Conservation (phyloP, 1,140 invertebrate genomes). For the Cyclargus thomasi region DNA sequence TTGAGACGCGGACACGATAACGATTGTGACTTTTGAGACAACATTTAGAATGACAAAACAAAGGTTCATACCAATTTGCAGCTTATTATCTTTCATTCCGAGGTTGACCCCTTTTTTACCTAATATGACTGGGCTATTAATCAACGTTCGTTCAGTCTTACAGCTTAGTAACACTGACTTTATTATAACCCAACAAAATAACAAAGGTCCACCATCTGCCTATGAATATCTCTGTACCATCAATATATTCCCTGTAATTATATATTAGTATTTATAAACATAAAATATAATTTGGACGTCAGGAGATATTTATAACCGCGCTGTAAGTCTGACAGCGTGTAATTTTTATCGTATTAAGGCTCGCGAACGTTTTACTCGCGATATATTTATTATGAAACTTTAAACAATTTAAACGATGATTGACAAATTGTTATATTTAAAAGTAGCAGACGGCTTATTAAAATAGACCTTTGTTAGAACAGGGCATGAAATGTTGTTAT, state of each 20-base stretch:
- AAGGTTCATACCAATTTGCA: too few relatives aligned
- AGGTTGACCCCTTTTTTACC: too few relatives aligned
- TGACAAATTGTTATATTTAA: constrained; percentile 1
- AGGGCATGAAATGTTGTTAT: background rate
- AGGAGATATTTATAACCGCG: constrained; percentile 53
- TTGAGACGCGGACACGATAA: too few relatives aligned
- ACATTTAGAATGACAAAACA: too few relatives aligned
- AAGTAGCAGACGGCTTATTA: background rate
- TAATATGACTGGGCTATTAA: too few relatives aligned
- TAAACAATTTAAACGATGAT: constrained; percentile 9
- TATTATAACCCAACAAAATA: too few relatives aligned
- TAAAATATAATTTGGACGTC: constrained; percentile 62
- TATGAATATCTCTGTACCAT: constrained; percentile 15
- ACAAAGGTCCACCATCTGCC: too few relatives aligned
- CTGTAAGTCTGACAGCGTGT: constrained; percentile 39
- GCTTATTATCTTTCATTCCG: too few relatives aligned
- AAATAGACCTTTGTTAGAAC: background rate
- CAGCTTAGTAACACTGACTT: too few relatives aligned
- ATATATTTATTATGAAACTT: constrained; percentile 50
- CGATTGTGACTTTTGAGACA: too few relatives aligned
- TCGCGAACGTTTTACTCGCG: constrained; percentile 26
- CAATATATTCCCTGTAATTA: constrained; percentile 36
- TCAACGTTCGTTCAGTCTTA: too few relatives aligned
- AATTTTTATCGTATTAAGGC: constrained; percentile 58
- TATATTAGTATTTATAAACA: constrained; percentile 49